phyloP scores from a whole-genome alignment of 2,113 vertebrate genomes.

The Anguilla japonica region DNA sequence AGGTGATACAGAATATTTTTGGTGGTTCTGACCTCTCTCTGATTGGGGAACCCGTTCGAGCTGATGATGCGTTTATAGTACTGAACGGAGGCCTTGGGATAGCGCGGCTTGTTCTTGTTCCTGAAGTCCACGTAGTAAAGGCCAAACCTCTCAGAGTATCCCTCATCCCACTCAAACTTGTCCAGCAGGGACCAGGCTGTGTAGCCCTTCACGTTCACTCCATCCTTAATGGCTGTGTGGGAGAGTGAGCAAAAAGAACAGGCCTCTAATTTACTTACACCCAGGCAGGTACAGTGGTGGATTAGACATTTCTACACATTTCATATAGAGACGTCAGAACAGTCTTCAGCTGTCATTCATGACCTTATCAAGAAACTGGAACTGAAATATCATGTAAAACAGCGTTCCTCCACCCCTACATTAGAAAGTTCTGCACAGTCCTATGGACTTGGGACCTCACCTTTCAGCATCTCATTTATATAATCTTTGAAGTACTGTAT shows the following conservation, averaged over 20 bases:
- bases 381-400: background rate
- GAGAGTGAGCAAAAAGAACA: slow-evolving; percentile 2
- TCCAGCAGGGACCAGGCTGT: slow-evolving; percentile 92
- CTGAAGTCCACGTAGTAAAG: slow-evolving; percentile 86
- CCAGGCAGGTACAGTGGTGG: background rate
- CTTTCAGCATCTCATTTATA: slow-evolving; percentile 93
- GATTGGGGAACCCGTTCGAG: slow-evolving; percentile 86
- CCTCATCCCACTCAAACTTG: slow-evolving; percentile 93
- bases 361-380: background rate
- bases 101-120: slow-evolving; percentile 81
- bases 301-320: background rate
- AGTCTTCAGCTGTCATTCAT: background rate
- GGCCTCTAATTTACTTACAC: background rate
- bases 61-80: slow-evolving; percentile 84
- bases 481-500: slow-evolving; percentile 87
- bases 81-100: slow-evolving; percentile 86
- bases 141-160: slow-evolving; percentile 85
- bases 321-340: background rate
- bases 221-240: slow-evolving; percentile 83
- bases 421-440: too few species aligned
- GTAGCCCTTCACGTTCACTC: slow-evolving; percentile 83
- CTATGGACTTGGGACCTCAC: slow-evolving; percentile 53
- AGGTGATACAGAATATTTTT: background rate
- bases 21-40: slow-evolving; percentile 75
- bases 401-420: background rate